Conservation (phyloP, 2,888 invertebrate genomes). For the Eupithecia abbreviata region DNA sequence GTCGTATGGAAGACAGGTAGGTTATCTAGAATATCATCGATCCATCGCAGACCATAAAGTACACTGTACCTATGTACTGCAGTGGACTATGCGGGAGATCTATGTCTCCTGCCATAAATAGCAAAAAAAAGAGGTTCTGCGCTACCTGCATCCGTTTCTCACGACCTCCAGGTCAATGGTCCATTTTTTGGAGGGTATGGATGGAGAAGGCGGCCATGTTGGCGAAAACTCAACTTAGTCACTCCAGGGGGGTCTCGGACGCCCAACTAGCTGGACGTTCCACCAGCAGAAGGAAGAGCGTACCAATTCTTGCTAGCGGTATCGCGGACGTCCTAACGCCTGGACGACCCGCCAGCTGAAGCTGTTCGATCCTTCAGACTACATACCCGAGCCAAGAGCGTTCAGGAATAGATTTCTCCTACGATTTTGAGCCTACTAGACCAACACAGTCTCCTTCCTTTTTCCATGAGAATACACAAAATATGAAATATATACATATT, state of each 20-base stretch:
- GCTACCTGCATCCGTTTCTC: background rate
- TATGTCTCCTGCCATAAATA: background rate
- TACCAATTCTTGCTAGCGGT: background rate
- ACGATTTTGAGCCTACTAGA: background rate
- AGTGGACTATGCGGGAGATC: too few species aligned
- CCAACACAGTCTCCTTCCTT: background rate
- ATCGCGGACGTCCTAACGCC: background rate
- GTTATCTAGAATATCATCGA: background rate
- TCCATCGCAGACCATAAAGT: background rate
- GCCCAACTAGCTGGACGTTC: background rate
- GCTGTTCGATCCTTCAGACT: background rate
- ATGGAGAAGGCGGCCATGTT: background rate
- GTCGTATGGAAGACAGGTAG: conserved; percentile 95
- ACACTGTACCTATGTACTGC: background rate
- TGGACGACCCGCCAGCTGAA: background rate
- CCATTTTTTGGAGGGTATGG: background rate
- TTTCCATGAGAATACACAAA: too few species aligned
- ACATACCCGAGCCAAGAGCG: background rate
- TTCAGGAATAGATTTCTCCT: background rate
- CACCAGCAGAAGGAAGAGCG: background rate
- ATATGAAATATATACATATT: too few species aligned
- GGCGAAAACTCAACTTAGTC: too few species aligned
- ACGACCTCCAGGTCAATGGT: background rate
- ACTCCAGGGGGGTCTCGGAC: too few species aligned
- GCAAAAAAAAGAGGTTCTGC: background rate